Conservation (phyloP, 2,797 vertebrate genomes). For the Poeciliopsis turneri region DNA sequence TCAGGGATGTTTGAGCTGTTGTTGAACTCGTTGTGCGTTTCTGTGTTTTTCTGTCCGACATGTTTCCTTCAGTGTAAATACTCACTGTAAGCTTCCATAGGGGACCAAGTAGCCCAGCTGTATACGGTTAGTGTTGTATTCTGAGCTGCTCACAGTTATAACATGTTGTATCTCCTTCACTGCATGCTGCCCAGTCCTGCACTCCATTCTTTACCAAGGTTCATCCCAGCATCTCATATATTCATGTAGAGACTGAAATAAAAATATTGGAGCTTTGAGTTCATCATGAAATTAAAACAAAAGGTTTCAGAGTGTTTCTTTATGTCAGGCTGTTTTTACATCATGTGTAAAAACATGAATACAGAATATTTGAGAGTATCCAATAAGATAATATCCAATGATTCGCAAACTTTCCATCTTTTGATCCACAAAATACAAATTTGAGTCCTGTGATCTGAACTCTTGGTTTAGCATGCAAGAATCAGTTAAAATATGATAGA, state of each 20-base stretch:
- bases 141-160: not conserved
- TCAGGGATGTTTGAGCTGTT: not conserved
- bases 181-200: conserved; percentile 12
- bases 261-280: conserved; percentile 5
- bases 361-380: not conserved
- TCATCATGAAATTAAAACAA: not conserved
- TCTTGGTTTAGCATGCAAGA: no score
- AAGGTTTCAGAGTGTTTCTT: not conserved
- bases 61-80: not conserved
- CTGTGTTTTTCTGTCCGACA: not conserved
- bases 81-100: conserved; percentile 19
- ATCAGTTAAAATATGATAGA: no score
- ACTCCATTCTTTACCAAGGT: not conserved
- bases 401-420: not conserved
- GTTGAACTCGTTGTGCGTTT: not conserved
- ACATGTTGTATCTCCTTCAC: conserved; percentile 2
- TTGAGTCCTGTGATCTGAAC: no score
- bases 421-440: not conserved
- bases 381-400: not conserved
- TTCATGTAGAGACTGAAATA: conserved; percentile 10
- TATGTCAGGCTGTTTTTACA: not conserved
- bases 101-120: not conserved
- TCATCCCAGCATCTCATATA: conserved; percentile 19
- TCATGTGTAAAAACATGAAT: no score
- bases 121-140: not conserved